Evolutionary conservation across 2,888 invertebrate genomes (phyloP).

Genomic region (Yponomeuta plumbellus): DNA sequence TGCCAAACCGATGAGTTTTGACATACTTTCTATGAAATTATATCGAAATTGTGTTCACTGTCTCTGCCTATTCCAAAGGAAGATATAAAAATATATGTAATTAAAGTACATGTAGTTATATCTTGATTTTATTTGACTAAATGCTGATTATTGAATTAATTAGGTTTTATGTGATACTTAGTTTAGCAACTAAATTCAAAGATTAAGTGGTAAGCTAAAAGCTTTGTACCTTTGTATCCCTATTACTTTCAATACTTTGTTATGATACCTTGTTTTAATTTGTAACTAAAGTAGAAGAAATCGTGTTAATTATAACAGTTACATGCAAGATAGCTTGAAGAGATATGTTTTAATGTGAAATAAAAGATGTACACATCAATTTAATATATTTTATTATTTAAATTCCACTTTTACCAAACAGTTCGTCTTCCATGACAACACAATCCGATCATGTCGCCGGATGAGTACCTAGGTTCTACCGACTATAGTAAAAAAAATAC

Average conservation of each 20-base stretch:
- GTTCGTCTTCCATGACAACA: no score
- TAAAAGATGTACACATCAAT: conserved; percentile 52
- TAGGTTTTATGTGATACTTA: conserved; percentile 11
- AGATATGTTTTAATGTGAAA: conserved; percentile 53
- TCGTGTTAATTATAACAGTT: conserved; percentile 41
- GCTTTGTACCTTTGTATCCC: conserved; percentile 25
- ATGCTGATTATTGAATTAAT: conserved; percentile 5
- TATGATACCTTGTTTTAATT: conserved; percentile 4
- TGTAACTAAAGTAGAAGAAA: conserved; percentile 7
- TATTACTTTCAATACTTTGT: conserved; percentile 11
- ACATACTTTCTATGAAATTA: not conserved
- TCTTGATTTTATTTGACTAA: not conserved
- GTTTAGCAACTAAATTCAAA: conserved; percentile 9
- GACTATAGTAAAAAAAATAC: no score
- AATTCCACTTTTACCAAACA: not conserved
- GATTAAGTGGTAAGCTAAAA: conserved; percentile 32
- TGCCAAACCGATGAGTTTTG: not conserved
- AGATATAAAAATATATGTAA: not conserved
- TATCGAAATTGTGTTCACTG: no score
- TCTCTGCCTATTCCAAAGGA: conserved; percentile 5
- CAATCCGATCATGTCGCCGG: no score
- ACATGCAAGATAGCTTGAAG: conserved; percentile 47
- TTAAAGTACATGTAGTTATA: not conserved
- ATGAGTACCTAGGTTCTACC: no score
- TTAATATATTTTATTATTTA: conserved; percentile 20